Percentiles rank a stretch among this genome's conserved stretches.
phyloP scores from a whole-genome alignment of 2,113 vertebrate species.

The Nothobranchius kuhntae region DNA sequence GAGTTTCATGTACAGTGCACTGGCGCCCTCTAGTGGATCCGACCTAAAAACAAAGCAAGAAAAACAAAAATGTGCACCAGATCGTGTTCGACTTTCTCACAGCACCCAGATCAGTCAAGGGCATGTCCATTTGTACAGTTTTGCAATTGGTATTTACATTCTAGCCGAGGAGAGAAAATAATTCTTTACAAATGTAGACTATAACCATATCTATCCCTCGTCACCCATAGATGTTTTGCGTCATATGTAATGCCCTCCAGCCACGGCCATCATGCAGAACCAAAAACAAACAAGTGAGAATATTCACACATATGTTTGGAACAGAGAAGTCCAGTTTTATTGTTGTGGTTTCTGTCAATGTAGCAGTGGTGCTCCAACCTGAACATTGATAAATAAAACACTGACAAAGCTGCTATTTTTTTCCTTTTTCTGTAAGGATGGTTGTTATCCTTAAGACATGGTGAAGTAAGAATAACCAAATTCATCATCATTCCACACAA shows the following conservation, averaged over 20 bases:
- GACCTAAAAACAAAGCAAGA: constrained; percentile 49
- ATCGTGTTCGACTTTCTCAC: constrained; percentile 50
- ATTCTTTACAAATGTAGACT: constrained; percentile 62
- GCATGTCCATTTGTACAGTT: constrained; percentile 49
- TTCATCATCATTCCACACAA: constrained; percentile 75
- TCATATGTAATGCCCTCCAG: constrained; percentile 55
- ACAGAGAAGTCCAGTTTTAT: constrained; percentile 82
- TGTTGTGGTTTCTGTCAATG: constrained; percentile 77
- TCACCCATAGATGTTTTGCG: constrained; percentile 36
- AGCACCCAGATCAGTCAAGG: constrained; percentile 50
- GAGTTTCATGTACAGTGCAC: constrained; percentile 65
- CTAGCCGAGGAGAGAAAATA: constrained; percentile 48
- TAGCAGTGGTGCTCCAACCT: constrained; percentile 76
- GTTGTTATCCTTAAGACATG: constrained; percentile 72
- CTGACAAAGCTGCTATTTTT: constrained; percentile 72
- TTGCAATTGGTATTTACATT: constrained; percentile 59
- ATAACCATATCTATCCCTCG: constrained; percentile 46
- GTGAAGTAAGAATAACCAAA: constrained; percentile 77
- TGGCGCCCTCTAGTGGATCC: constrained; percentile 73
- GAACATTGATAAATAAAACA: constrained; percentile 87
- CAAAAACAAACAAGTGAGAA: constrained; percentile 67
- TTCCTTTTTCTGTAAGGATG: constrained; percentile 61
- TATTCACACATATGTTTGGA: constrained; percentile 76
- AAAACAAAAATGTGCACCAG: constrained; percentile 46
- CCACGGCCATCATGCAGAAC: constrained; percentile 70